Evolutionary conservation across 2,888 invertebrate genomes (phyloP).

Genomic region (Drosophila stalkeri): DNA sequence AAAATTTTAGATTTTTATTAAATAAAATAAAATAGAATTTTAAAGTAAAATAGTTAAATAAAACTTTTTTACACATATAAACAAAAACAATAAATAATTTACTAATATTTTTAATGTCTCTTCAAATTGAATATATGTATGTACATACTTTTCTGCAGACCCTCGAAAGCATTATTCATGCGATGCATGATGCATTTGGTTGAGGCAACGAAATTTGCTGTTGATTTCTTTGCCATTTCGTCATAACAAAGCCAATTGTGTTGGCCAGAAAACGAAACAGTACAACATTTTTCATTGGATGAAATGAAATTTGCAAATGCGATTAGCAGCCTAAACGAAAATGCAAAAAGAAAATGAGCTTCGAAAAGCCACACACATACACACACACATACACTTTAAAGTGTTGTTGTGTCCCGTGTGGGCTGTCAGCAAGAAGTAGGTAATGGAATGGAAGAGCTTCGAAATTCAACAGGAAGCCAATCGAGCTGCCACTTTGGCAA

Average conservation of each 20-base stretch:
- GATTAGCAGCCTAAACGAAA: conserved; percentile 24
- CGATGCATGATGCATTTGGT: conserved; percentile 13
- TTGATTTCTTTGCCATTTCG: conserved; percentile 35
- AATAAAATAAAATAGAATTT: no score
- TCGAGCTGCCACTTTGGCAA: conserved; percentile 64
- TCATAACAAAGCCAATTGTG: conserved; percentile 33
- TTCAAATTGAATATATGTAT: no score
- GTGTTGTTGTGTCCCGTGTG: conserved; percentile 17
- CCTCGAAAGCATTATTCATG: conserved; percentile 6
- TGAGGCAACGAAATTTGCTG: conserved; percentile 23
- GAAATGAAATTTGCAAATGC: conserved; percentile 29
- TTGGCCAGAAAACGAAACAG: conserved; percentile 3
- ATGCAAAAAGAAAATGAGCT: conserved; percentile 16
- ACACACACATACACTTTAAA: conserved; percentile 7
- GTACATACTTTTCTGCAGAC: not conserved
- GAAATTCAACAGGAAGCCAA: conserved; percentile 40
- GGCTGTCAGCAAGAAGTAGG: conserved; percentile 12
- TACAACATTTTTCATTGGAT: conserved; percentile 27
- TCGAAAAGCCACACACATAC: not conserved
- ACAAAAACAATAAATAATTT: no score
- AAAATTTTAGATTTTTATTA: no score
- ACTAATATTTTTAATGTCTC: no score
- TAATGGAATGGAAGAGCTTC: conserved; percentile 57
- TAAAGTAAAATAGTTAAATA: no score
- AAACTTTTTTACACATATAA: no score